A percentile compares a stretch with the other conserved stretches of the same genome.
These are phyloP conservation scores for Spilarctia lutea DNA, from an alignment of 2,888 invertebrate species.

Conservation along the genomic window DNA sequence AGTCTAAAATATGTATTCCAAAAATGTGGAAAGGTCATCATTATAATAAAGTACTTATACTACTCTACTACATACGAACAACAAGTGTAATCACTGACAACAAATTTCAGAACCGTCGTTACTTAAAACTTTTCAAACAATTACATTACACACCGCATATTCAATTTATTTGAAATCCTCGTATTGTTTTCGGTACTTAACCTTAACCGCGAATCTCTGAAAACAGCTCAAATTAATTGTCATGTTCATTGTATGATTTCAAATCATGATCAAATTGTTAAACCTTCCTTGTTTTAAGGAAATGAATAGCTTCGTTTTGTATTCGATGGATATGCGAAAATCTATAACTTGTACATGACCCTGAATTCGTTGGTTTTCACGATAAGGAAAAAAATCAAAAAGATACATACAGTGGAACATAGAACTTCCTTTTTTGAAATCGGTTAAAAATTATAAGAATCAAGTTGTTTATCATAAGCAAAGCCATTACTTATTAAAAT, in stretches of 20 bases:
- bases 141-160: conserved; percentile 15
- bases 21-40: neutral
- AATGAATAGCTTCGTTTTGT: conserved; percentile 10
- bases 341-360: too few species aligned
- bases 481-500: too few species aligned
- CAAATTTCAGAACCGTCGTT: neutral
- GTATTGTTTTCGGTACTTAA: conserved; percentile 29
- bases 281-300: conserved; percentile 29
- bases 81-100: neutral
- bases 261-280: conserved; percentile 34
- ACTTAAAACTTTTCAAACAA: conserved; percentile 12
- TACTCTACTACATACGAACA: neutral
- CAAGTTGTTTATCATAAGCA: too few species aligned
- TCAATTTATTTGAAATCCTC: conserved; percentile 3
- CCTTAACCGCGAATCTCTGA: conserved; percentile 21
- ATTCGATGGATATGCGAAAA: conserved; percentile 9
- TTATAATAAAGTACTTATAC: neutral
- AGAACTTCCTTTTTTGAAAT: too few species aligned
- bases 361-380: too few species aligned
- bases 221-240: conserved; percentile 51
- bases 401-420: too few species aligned
- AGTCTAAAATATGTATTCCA: neutral
- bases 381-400: too few species aligned
- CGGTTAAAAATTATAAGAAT: too few species aligned
- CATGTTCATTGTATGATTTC: conserved; percentile 37